phyloP scores from a whole-genome alignment of 2,797 vertebrate genomes.

The Manis javanica region DNA sequence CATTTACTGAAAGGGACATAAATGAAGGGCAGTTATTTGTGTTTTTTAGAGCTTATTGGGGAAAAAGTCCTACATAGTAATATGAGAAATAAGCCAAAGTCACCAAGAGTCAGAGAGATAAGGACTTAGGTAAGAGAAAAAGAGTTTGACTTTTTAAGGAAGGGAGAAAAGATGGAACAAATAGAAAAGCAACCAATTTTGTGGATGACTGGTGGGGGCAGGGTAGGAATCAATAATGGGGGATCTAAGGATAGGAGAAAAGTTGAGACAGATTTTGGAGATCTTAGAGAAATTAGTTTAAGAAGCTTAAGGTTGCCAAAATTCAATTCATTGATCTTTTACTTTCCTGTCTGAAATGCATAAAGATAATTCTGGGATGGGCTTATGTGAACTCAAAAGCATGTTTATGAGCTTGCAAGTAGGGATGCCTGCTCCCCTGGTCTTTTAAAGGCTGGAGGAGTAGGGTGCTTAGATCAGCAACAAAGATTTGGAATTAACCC shows the following conservation, averaged over 20 bases:
- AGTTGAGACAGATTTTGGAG: conserved; percentile 6
- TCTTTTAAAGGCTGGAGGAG: not conserved
- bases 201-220: too few species aligned
- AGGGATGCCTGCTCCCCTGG: not conserved
- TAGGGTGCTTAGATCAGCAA: not conserved
- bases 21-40: not conserved
- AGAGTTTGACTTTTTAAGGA: not conserved
- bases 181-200: not conserved
- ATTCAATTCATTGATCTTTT: conserved; percentile 53
- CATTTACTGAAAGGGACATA: conserved; percentile 28
- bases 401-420: not conserved
- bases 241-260: not conserved
- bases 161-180: not conserved
- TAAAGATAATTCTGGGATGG: not conserved
- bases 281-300: conserved; percentile 55
- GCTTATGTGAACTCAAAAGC: not conserved
- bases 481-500: conserved; percentile 9
- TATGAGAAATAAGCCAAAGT: not conserved
- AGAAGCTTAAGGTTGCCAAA: conserved; percentile 55
- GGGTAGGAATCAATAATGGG: not conserved
- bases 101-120: not conserved
- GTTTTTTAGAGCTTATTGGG: conserved; percentile 23
- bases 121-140: conserved; percentile 15
- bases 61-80: not conserved
- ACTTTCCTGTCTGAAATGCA: conserved; percentile 49